These are phyloP conservation scores for Ornithoptera priamus DNA, from an alignment of 2,888 invertebrate species.

Conservation along the genomic window DNA sequence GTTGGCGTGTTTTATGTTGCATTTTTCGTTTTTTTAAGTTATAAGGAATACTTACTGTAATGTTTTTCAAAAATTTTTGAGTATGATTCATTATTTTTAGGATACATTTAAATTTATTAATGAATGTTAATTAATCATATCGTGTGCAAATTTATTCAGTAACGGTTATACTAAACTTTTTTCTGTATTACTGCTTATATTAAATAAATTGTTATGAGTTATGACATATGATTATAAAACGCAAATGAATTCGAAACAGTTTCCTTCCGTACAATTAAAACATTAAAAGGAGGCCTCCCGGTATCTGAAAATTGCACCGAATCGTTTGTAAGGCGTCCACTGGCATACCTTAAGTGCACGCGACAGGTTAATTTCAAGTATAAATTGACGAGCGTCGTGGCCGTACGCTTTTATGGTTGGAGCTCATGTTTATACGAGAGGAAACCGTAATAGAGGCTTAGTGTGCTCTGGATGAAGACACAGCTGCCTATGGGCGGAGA, in stretches of 20 bases:
- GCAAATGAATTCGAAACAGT: slow-evolving; percentile 17
- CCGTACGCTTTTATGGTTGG: slow-evolving; percentile 56
- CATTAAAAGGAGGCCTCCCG: slow-evolving; percentile 43
- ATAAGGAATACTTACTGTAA: too few species aligned
- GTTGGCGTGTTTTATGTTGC: too few species aligned
- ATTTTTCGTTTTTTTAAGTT: too few species aligned
- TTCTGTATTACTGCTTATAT: too few species aligned
- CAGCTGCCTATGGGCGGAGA: slow-evolving; percentile 64
- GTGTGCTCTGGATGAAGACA: slow-evolving; percentile 50
- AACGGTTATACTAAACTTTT: too few species aligned
- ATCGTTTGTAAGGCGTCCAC: slow-evolving; percentile 51
- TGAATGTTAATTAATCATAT: too few species aligned
- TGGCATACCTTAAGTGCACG: slow-evolving; percentile 58
- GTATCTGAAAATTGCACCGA: slow-evolving; percentile 50
- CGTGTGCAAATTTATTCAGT: too few species aligned
- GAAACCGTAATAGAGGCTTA: slow-evolving; percentile 62
- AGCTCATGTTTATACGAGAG: slow-evolving; percentile 54
- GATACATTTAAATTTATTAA: too few species aligned
- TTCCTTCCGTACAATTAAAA: slow-evolving; percentile 40
- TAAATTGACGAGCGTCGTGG: slow-evolving; percentile 65
- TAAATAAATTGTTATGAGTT: not conserved
- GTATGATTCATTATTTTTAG: too few species aligned
- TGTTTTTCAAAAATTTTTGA: too few species aligned
- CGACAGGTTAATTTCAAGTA: slow-evolving; percentile 76
- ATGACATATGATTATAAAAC: not conserved